Evolutionary conservation across 2,797 vertebrate genomes (phyloP), one percentile per base, ranked within the genome.

Genomic region (Remorina albescens): DNA sequence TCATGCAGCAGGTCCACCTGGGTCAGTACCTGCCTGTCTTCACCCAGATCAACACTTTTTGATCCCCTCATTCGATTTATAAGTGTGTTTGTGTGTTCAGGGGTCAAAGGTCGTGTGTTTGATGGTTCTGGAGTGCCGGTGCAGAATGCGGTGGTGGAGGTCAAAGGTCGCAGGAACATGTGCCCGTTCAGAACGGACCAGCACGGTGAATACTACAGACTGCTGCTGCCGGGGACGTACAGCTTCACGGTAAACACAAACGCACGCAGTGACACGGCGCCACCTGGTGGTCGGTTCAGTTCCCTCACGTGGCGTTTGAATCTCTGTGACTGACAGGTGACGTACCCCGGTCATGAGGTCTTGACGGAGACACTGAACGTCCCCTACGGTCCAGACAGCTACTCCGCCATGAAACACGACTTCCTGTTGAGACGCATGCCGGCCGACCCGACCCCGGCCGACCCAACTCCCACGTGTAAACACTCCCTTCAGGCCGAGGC

Each of bases 181-280:
- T 96, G 95, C 84, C 96, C 96, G 0, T 99, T 96, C 80, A 93
- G 59, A 84, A 98, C 95, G 3, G 92, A 97, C 71, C 73, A 32
- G 44, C 85, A 95, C 0, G 98, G 97, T 74, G 98, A 99, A 70
- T 99, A 98, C 87, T 99, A 96, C 73, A 91, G 97, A 63, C 93
- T 98, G 67, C 96, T 99, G 56, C 78, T 98, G 81, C 97, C 97
- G 18, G 98, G 97, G 44, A 92, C 66, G 0, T 97, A 99, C 36
- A 92, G 67, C 39, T 93, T 99, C 85, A 97, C 91, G 11, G 98
- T 98, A 80, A 78, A 19, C 2, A 41, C 56, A 9, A 34, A 47
- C 46, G 36, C 37, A 9, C 18, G n/a, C 21, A 19, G 25, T n/a
- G n/a, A 36, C n/a, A 65, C 55, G 37, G 19, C 36, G 58, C 15